These are phyloP conservation scores for Pipra filicauda DNA, from an alignment of 2,113 vertebrate species.

Conservation along the genomic window DNA sequence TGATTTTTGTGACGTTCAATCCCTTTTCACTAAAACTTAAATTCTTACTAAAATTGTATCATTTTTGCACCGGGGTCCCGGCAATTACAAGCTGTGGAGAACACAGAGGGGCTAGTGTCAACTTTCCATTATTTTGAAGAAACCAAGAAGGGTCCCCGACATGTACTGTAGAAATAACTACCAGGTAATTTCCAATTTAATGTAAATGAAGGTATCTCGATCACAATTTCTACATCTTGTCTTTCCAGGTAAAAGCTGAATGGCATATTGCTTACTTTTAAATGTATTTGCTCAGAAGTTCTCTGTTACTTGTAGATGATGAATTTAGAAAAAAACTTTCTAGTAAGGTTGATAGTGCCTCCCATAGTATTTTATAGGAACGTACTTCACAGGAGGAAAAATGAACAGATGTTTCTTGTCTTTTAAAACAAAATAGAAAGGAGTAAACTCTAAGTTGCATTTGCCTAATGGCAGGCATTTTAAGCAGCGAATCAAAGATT, in stretches of 20 bases:
- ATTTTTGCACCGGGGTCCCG: neutral
- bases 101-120: neutral
- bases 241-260: neutral
- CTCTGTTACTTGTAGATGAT: neutral
- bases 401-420: neutral
- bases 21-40: neutral
- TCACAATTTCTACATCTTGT: neutral
- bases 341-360: neutral
- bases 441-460: neutral
- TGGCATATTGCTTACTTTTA: neutral
- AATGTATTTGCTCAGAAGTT: neutral
- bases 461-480: neutral
- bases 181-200: neutral
- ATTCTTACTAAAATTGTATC: neutral
- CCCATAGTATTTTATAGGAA: neutral
- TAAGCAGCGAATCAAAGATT: neutral
- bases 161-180: neutral
- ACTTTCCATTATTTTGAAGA: neutral
- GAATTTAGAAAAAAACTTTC: neutral
- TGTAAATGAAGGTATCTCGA: neutral
- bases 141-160: neutral
- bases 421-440: neutral
- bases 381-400: neutral
- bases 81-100: neutral
- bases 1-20: neutral